phyloP scores from a whole-genome alignment of 2,888 invertebrate species.

The Ormyrus thymus region DNA sequence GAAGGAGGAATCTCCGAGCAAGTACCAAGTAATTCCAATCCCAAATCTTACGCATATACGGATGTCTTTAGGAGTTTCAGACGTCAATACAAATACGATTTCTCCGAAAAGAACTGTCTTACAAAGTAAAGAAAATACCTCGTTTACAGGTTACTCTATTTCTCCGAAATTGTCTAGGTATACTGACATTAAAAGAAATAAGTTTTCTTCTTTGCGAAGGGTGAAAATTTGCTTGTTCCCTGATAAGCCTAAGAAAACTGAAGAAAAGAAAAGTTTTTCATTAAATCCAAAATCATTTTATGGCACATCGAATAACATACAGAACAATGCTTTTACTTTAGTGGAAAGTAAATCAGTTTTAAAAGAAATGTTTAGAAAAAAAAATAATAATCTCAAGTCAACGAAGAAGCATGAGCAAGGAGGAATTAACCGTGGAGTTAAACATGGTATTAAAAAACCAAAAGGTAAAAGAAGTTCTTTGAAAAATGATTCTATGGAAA shows the following conservation, averaged over 20 bases:
- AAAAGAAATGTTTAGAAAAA: background rate
- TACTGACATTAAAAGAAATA: slow-evolving; percentile 4
- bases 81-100: slow-evolving; percentile 5
- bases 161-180: too few species aligned
- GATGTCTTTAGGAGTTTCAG: slow-evolving; percentile 23
- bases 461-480: slow-evolving; percentile 72
- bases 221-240: slow-evolving; percentile 15
- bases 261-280: background rate
- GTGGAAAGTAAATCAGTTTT: background rate
- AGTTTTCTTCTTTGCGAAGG: slow-evolving; percentile 30
- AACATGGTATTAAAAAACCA: slow-evolving; percentile 80
- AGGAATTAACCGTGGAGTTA: slow-evolving; percentile 81
- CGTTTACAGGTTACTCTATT: background rate
- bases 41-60: slow-evolving; percentile 10
- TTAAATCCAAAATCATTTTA: slow-evolving; percentile 16
- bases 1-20: slow-evolving; percentile 59
- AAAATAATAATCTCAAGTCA: background rate
- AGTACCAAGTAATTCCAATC: background rate
- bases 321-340: background rate
- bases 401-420: slow-evolving; percentile 75
- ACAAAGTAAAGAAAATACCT: background rate
- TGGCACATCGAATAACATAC: background rate
- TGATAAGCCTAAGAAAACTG: background rate
- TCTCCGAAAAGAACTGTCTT: background rate
- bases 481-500: slow-evolving; percentile 17